Conservation (phyloP, 92 coral and sea anemone genomes). For the Zoanthus gigantus region DNA sequence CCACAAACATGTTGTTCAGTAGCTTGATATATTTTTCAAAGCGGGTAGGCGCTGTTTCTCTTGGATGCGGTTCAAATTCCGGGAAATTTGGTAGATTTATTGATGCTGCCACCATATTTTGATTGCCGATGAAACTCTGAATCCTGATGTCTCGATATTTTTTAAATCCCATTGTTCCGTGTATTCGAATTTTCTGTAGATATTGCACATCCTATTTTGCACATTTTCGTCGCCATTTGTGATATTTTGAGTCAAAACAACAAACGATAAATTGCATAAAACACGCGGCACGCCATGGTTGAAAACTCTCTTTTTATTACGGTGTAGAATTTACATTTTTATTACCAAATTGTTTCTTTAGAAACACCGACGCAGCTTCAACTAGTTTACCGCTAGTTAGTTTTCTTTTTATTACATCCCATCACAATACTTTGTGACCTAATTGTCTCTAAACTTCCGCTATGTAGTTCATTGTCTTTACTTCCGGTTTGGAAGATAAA, state of each 20-base stretch:
- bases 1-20: constrained; percentile 61
- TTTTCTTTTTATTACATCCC: background rate
- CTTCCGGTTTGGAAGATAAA: too few species aligned
- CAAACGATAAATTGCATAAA: background rate
- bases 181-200: background rate
- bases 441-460: too few species aligned
- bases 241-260: too few species aligned
- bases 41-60: constrained; percentile 57
- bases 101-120: constrained; percentile 13
- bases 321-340: too few species aligned
- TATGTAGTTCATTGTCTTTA: too few species aligned
- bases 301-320: background rate
- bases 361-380: too few species aligned
- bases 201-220: constrained; percentile 8
- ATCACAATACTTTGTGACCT: background rate
- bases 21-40: constrained; percentile 66
- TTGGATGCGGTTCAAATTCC: constrained; percentile 64
- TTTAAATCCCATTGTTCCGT: background rate
- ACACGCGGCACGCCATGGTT: background rate
- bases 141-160: constrained; percentile 10
- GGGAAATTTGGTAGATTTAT: constrained; percentile 68
- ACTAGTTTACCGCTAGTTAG: too few species aligned
- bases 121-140: background rate
- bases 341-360: too few species aligned
- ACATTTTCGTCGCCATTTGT: background rate